Percentiles rank a stretch among this genome's conserved stretches.
These are phyloP conservation scores for Oceanodroma leucorhoa DNA, from an alignment of 2,797 vertebrate species.

Conservation along the genomic window DNA sequence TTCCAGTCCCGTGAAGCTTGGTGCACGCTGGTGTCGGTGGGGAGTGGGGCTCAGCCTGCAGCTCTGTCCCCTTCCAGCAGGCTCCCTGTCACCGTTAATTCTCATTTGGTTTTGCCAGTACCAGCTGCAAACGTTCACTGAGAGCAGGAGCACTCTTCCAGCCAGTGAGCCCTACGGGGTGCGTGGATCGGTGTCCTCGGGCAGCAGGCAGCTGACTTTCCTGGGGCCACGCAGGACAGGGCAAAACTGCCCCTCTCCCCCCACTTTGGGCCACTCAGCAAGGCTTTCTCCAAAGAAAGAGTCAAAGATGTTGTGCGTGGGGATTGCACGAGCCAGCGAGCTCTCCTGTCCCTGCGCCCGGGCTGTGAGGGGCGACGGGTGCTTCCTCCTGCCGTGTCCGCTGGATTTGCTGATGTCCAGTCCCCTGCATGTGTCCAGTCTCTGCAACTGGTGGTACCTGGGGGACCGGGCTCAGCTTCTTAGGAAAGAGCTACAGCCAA, in stretches of 20 bases:
- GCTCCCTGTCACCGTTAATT: background rate
- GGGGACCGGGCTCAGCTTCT: background rate
- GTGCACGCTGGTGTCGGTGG: background rate
- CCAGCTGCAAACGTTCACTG: background rate
- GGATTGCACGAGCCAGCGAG: background rate
- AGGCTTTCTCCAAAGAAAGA: background rate
- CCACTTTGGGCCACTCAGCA: fast-evolving
- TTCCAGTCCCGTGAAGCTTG: background rate
- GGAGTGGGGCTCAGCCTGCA: background rate
- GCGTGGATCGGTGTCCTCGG: fast-evolving
- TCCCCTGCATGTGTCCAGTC: background rate
- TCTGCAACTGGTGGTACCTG: background rate
- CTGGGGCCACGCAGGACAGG: background rate
- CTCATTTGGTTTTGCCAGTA: background rate
- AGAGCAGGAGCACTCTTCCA: background rate
- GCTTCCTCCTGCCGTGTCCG: background rate
- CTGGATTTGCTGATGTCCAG: background rate
- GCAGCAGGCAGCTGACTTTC: too few relatives aligned
- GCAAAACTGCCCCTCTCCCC: background rate
- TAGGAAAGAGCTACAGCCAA: background rate
- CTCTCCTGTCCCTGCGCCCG: background rate
- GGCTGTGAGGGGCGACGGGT: background rate
- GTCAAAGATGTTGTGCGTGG: fast-evolving
- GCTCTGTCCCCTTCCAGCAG: background rate
- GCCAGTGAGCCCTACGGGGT: background rate